Conservation (phyloP, 2,797 vertebrate genomes). For the Thunnus albacares region DNA sequence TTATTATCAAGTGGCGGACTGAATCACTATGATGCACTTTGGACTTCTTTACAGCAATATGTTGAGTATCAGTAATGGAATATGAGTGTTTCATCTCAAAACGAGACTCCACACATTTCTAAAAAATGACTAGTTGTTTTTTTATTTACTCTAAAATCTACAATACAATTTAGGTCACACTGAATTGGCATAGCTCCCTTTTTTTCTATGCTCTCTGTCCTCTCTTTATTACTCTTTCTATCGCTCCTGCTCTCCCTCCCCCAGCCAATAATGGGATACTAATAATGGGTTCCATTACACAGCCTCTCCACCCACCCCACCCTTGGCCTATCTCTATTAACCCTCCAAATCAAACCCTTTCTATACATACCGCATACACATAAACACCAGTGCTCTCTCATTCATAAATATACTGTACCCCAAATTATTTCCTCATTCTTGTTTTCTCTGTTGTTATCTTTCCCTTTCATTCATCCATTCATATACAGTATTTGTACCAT, state of each 20-base stretch:
- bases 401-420: conserved; percentile 25
- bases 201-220: neutral
- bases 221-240: neutral
- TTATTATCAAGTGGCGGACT: conserved; percentile 59
- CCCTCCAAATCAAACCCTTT: conserved; percentile 1
- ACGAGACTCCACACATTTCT: neutral
- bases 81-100: neutral
- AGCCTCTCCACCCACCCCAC: neutral
- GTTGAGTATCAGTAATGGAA: conserved; percentile 1
- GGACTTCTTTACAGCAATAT: conserved; percentile 12
- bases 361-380: conserved; percentile 3
- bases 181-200: neutral
- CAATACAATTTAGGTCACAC: neutral
- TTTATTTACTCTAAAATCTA: conserved; percentile 17
- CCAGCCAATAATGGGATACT: conserved; percentile 11
- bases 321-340: neutral
- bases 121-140: neutral
- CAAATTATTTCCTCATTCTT: neutral
- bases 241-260: neutral
- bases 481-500: neutral
- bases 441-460: neutral
- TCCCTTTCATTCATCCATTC: neutral
- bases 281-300: conserved; percentile 36
- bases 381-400: conserved; percentile 11
- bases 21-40: conserved; percentile 49